Conservation (phyloP, 1,140 invertebrate genomes). For the Scaptomyza graminum region DNA sequence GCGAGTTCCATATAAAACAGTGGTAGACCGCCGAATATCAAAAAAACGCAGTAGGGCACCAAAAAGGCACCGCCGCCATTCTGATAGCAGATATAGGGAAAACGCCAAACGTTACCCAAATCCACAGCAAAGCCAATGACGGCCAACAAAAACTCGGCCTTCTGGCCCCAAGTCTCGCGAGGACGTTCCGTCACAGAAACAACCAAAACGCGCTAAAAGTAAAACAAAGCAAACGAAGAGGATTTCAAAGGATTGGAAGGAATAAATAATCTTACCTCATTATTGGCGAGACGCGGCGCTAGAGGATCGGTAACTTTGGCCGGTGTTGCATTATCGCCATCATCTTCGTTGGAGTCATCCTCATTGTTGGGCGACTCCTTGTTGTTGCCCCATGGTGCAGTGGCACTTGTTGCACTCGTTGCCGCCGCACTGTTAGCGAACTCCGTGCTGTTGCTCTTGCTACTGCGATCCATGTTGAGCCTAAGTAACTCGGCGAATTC, state of each 20-base stretch:
- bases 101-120: conserved; percentile 92
- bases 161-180: conserved; percentile 91
- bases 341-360: conserved; percentile 77
- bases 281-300: conserved; percentile 71
- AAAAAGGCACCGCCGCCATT: conserved; percentile 95
- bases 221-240: not conserved
- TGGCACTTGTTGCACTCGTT: conserved; percentile 18
- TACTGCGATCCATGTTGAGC: conserved; percentile 70
- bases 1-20: conserved; percentile 98
- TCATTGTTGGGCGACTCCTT: conserved; percentile 78
- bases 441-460: conserved; percentile 65
- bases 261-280: conserved; percentile 68
- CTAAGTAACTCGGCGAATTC: conserved; percentile 11
- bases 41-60: conserved; percentile 95
- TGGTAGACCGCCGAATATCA: conserved; percentile 95
- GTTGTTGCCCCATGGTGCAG: conserved; percentile 74
- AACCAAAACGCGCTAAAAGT: conserved; percentile 85
- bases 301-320: conserved; percentile 81
- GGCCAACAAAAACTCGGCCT: conserved; percentile 94
- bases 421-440: conserved; percentile 47
- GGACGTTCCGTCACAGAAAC: conserved; percentile 87
- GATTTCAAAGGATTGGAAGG: not conserved
- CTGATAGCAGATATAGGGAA: conserved; percentile 92
- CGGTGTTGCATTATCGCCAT: conserved; percentile 71
- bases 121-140: conserved; percentile 95